Evolutionary conservation across 2,113 vertebrate species (phyloP).

Genomic region (Albula glossodonta): DNA sequence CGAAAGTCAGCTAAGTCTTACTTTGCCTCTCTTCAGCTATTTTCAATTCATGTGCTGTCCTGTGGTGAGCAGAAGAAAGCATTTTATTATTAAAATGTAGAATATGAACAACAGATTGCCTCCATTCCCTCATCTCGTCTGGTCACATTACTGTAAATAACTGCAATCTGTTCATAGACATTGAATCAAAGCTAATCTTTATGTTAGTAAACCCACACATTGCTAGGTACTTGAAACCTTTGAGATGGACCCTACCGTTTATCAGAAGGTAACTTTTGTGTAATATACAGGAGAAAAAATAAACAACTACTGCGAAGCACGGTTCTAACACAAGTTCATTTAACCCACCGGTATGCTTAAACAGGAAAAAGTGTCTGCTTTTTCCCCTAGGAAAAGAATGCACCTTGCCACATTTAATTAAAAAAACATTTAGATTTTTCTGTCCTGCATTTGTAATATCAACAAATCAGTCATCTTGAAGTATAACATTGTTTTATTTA

Average conservation of each 20-base stretch:
- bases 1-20: background rate
- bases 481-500: background rate
- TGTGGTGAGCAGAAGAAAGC: background rate
- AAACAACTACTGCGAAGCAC: background rate
- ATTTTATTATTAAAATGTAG: slow-evolving; percentile 30
- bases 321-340: background rate
- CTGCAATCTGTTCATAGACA: slow-evolving; percentile 9
- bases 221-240: slow-evolving; percentile 19
- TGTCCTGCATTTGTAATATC: too few relatives aligned
- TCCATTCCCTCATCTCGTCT: slow-evolving; percentile 42
- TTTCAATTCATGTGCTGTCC: background rate
- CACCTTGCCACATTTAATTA: background rate
- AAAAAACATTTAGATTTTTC: background rate
- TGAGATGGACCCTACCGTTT: background rate
- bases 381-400: background rate
- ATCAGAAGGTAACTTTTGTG: background rate
- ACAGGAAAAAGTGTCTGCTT: background rate
- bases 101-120: slow-evolving; percentile 51
- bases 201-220: slow-evolving; percentile 12
- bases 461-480: background rate
- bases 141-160: slow-evolving; percentile 18
- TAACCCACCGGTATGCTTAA: background rate
- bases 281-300: background rate
- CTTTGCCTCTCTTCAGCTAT: background rate
- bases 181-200: slow-evolving; percentile 7